These are phyloP conservation scores for Carabus problematicus DNA, from an alignment of 2,888 invertebrate genomes.

Conservation along the genomic window DNA sequence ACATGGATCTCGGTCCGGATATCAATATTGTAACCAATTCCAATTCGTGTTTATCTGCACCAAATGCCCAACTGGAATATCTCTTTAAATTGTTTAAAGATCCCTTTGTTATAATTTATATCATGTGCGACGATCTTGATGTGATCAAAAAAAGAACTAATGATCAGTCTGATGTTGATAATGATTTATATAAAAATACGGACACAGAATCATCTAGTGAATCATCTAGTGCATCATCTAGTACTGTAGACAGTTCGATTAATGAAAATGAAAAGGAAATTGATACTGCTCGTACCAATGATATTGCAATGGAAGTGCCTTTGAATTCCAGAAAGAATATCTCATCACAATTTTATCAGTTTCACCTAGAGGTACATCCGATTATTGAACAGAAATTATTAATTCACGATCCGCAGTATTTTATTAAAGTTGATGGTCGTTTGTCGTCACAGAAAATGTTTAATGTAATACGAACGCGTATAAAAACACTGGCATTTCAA, in stretches of 20 bases:
- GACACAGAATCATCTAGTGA: background rate
- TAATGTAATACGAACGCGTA: conserved; percentile 59
- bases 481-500: conserved; percentile 56
- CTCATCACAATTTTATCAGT: conserved; percentile 62
- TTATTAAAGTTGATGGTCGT: conserved; percentile 68
- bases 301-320: conserved; percentile 61
- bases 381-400: conserved; percentile 63
- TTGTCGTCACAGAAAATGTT: conserved; percentile 61
- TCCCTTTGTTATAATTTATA: conserved; percentile 63
- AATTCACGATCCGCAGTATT: conserved; percentile 63
- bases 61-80: conserved; percentile 54
- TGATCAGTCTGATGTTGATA: conserved; percentile 43
- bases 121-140: conserved; percentile 64
- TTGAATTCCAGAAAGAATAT: conserved; percentile 60
- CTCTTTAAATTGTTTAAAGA: conserved; percentile 52
- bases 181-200: background rate
- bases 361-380: conserved; percentile 58
- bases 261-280: conserved; percentile 14
- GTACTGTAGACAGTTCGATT: background rate
- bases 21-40: conserved; percentile 33
- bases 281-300: conserved; percentile 47
- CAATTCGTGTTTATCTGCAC: conserved; percentile 49
- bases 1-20: conserved; percentile 29
- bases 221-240: background rate
- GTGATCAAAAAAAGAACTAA: conserved; percentile 56